Evolutionary conservation across 2,113 vertebrate species (phyloP), one percentile per base, ranked within the genome.

Genomic region (Grus americana): DNA sequence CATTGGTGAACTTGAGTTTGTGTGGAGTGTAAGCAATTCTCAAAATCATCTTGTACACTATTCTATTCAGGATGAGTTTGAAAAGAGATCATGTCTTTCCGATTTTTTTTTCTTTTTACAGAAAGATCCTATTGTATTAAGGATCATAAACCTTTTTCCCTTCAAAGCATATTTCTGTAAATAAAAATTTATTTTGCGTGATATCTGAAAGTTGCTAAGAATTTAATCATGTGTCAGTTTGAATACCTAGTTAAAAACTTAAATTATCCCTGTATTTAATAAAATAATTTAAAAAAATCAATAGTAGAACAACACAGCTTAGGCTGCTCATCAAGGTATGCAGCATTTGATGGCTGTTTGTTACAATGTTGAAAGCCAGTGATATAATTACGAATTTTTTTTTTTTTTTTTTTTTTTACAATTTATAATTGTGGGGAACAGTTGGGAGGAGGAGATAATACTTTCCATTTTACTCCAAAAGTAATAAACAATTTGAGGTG

Each of bases 271-370:
- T 80, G 5, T 86, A n/a, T 86, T 86, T 81, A 73, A 54, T 58
- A 44, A 83, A 79, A 54, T 23, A 44, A 15, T 70, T 79, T 12
- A 0, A 13, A 62, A 70, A 92, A 68, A 15, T 1, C 18, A 40
- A 2, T 42, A 20, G 21, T 32, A 65, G 27, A 66, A 34, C 29
- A 65, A 14, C 15, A 18, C 9, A 68, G 5, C 9, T 78, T 32
- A 67, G 29, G 7, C 30, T 92, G 17, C 7, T 71, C 10, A 2
- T n/a, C 0, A 1, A 74, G 4, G 3, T 61, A 14, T 29, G 42
- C 26, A 72, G 44, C 17, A 44, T 42, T 85, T 90, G 15, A 47
- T 93, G 34, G 9, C 57, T 63, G 15, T 67, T 44, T 55, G 27
- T 55, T 55, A 22, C 6, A 20, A 7, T 30, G 10, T 29, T 86